Base-by-base conservation (phyloP, 2,888 invertebrate genomes). In the Zygogramma bicolorata region DNA sequence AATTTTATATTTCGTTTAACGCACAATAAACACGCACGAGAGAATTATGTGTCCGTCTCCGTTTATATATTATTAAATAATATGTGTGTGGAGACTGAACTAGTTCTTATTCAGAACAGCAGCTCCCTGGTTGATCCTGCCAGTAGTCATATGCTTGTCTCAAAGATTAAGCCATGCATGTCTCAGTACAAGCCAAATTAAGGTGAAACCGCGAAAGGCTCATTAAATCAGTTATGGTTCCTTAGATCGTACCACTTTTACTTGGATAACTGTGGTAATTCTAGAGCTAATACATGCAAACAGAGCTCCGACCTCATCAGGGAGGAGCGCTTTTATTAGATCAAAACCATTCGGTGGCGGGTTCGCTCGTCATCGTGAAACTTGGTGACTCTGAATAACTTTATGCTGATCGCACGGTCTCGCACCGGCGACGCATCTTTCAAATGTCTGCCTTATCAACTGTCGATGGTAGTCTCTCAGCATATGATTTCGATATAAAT, bases 401-500 rank as follows among this genome's bases (percentile, higher is more conserved):
- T 86, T 83, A 70, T 59, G 81, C 84, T 78, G 84, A 84, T 86
- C 85, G 87, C 85, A 86, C 80, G 85, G 86, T 85, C 80, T 85
- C 79, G 88, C 84, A 86, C 88, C 88, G 89, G 88, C 88, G 89
- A 89, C 89, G 88, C 86, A 88, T 89, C 90, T 88, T 90, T 90
- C 89, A 90, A 90, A 89, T 91, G 88, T 90, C 90, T 91, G 91
- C 90, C 91, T 88, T 91, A 91, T 91, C 91, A 90, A 90, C 90
- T 90, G 86, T 90, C 88, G 91, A 91, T 89, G 90, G 91, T 91
- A 90, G 89, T 25, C 25, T 57, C 10, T 22, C 57, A 10, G 57
- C 57, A n/a, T 57, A 57, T 27, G 25, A 57, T 57, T 57, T 57
- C n/a, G 27, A 57, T 22, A n/a, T 57, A 27, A 13, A 25, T 8